Evolutionary conservation across 2,888 invertebrate species (phyloP).

Genomic region (Escarpia spicata): DNA sequence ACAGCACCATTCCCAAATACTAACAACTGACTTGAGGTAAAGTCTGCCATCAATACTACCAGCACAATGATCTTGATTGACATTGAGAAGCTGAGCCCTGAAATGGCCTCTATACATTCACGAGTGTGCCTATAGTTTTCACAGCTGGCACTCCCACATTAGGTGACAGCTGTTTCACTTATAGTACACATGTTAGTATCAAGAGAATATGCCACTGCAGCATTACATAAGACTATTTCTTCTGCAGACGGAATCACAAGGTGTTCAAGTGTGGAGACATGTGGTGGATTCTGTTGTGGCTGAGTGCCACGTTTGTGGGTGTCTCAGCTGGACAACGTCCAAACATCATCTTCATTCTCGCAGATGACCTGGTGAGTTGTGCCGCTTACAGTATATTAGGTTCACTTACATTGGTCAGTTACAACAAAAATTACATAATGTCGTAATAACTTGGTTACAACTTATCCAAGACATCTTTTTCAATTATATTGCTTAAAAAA

Average conservation of each 20-base stretch:
- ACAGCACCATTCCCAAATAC: neutral
- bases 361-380: slow-evolving; percentile 84
- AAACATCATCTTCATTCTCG: slow-evolving; percentile 83
- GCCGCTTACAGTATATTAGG: neutral
- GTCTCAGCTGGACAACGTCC: slow-evolving; percentile 64
- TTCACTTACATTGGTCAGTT: too few relatives aligned
- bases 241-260: neutral
- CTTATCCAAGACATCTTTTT: too few relatives aligned
- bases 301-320: neutral
- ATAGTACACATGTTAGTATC: neutral
- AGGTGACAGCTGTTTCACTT: neutral
- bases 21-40: neutral
- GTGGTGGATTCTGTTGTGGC: neutral
- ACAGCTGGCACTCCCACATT: neutral
- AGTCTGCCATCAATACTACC: neutral
- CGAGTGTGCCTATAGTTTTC: neutral
- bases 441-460: too few relatives aligned
- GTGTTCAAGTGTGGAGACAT: neutral
- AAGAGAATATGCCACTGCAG: neutral
- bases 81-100: neutral
- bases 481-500: too few relatives aligned
- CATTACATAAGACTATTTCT: neutral
- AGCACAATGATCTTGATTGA: neutral
- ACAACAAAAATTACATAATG: too few relatives aligned
- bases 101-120: neutral